These are phyloP conservation scores for Meloidogyne floridensis DNA, from an alignment of 1,140 invertebrate species.

Conservation along the genomic window DNA sequence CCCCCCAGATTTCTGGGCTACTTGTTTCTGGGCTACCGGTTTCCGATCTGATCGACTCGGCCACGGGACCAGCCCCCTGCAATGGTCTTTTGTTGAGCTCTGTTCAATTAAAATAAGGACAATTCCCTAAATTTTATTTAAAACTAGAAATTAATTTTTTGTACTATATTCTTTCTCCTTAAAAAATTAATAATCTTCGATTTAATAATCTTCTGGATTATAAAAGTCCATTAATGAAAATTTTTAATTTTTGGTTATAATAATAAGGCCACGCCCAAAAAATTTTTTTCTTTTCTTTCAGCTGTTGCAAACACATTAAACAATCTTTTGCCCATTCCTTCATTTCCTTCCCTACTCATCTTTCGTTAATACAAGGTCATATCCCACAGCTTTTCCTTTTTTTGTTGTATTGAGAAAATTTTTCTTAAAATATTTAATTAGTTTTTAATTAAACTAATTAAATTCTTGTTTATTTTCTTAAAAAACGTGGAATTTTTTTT, in stretches of 20 bases:
- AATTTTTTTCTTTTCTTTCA: neutral
- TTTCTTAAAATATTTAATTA: neutral
- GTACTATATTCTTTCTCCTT: too few relatives aligned
- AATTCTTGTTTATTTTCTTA: too few relatives aligned
- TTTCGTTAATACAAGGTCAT: neutral
- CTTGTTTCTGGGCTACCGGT: too few relatives aligned
- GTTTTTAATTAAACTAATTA: neutral
- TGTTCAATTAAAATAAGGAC: too few relatives aligned
- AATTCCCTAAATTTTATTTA: too few relatives aligned
- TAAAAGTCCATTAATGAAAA: neutral
- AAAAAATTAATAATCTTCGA: too few relatives aligned
- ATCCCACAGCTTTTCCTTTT: neutral
- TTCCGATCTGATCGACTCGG: too few relatives aligned
- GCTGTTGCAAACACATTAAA: neutral
- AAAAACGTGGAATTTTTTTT: too few relatives aligned
- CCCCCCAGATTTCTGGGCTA: too few relatives aligned
- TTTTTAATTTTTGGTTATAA: constrained; percentile 4
- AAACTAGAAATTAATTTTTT: too few relatives aligned
- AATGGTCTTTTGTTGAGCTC: too few relatives aligned
- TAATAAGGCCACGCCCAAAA: neutral
- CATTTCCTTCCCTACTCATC: neutral
- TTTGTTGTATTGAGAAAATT: neutral
- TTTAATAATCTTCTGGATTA: neutral
- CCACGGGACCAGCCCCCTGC: too few relatives aligned
- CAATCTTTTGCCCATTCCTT: neutral